These are phyloP conservation scores for Trachymyrmex cornetzi DNA, from an alignment of 1,140 invertebrate species.

Conservation along the genomic window DNA sequence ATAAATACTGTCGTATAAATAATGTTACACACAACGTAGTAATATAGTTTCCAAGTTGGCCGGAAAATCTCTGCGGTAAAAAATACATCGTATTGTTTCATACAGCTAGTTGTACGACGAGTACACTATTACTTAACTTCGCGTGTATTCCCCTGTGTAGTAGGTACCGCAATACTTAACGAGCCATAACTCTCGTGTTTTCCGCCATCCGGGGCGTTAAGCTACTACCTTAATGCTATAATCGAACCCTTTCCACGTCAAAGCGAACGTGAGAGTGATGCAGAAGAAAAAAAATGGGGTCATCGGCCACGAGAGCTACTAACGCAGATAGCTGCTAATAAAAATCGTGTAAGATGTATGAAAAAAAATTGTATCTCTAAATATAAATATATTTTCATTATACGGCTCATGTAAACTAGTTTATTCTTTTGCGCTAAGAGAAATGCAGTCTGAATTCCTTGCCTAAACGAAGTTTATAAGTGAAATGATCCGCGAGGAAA, in stretches of 20 bases:
- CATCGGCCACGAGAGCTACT: constrained; percentile 29
- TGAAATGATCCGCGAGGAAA: constrained; percentile 7
- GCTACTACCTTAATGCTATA: constrained; percentile 43
- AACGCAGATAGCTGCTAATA: constrained; percentile 15
- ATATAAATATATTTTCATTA: background rate
- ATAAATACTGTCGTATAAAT: background rate
- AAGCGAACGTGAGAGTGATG: constrained; percentile 45
- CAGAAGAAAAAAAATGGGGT: constrained; percentile 47
- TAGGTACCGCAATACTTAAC: constrained; percentile 44
- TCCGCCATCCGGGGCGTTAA: constrained; percentile 33
- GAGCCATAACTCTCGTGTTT: constrained; percentile 55
- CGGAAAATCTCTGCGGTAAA: constrained; percentile 26
- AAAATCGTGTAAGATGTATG: constrained; percentile 38
- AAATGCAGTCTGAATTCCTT: background rate
- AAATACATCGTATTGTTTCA: constrained; percentile 55
- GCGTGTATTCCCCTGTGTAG: constrained; percentile 18
- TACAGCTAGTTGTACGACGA: constrained; percentile 39
- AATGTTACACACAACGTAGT: constrained; percentile 15
- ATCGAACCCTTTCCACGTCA: constrained; percentile 50
- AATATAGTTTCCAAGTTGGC: constrained; percentile 17
- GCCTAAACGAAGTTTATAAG: background rate
- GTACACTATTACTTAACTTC: constrained; percentile 54
- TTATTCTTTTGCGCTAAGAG: background rate
- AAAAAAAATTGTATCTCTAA: constrained; percentile 18
- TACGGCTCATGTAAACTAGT: background rate